Conservation (phyloP, 2,797 vertebrate genomes). For the Tarsius wallacei region DNA sequence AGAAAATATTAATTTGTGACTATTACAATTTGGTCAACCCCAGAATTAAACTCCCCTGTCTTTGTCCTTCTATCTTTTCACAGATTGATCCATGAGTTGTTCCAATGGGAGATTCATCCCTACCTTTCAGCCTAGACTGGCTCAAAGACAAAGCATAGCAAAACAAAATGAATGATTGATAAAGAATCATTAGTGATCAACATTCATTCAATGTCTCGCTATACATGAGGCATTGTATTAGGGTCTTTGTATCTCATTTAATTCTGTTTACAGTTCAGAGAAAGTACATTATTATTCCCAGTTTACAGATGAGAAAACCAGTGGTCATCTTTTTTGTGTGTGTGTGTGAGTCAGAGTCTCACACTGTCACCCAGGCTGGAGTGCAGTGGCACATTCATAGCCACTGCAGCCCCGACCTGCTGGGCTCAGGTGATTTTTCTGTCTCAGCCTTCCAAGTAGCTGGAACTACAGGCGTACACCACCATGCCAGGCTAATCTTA, state of each 20-base stretch:
- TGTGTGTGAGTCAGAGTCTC: too few species aligned
- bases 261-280: neutral
- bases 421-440: too few species aligned
- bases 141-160: neutral
- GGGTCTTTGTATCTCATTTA: neutral
- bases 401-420: too few species aligned
- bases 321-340: too few species aligned
- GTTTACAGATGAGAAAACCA: neutral
- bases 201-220: neutral
- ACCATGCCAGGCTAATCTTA: too few species aligned
- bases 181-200: neutral
- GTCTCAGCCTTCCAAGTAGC: too few species aligned
- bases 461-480: too few species aligned
- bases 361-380: too few species aligned
- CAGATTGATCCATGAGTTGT: neutral
- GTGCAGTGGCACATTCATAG: too few species aligned
- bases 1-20: neutral
- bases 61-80: neutral
- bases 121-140: neutral
- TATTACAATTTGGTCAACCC: neutral
- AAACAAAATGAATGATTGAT: neutral
- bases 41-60: neutral
- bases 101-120: neutral
- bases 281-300: neutral
- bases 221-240: accelerated